phyloP scores from a whole-genome alignment of 2,113 vertebrate species.

The Rhynchopsitta pachyrhyncha region DNA sequence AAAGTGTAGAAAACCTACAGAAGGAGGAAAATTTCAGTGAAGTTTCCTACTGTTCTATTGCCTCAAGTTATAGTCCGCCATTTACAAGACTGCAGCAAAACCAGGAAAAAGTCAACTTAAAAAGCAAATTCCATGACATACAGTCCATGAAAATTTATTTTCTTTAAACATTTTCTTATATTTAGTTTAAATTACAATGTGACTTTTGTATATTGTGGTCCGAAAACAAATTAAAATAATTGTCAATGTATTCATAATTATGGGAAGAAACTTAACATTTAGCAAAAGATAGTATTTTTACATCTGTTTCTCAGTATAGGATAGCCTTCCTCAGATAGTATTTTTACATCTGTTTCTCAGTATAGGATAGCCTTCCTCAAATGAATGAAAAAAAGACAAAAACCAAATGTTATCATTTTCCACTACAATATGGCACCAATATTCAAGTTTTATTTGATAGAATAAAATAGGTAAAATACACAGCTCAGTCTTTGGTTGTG shows the following conservation, averaged over 20 bases:
- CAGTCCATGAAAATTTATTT: not conserved
- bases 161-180: not conserved
- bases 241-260: not conserved
- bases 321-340: not conserved
- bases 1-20: not conserved
- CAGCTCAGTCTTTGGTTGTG: not conserved
- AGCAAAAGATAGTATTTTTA: not conserved
- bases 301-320: not conserved
- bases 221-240: not conserved
- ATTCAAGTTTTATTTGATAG: not conserved
- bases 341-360: not conserved
- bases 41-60: not conserved
- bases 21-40: not conserved
- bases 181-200: not conserved
- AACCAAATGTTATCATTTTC: not conserved
- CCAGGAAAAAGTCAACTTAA: not conserved
- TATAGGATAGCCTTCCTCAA: not conserved
- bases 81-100: not conserved
- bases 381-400: not conserved
- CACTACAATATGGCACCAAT: not conserved
- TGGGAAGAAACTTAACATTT: not conserved
- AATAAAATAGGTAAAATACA: constrained; percentile 5
- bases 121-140: not conserved
- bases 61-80: not conserved
- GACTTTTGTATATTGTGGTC: not conserved